These are phyloP conservation scores for Oryctolagus cuniculus DNA, from an alignment of 2,113 vertebrate species.

Conservation along the genomic window DNA sequence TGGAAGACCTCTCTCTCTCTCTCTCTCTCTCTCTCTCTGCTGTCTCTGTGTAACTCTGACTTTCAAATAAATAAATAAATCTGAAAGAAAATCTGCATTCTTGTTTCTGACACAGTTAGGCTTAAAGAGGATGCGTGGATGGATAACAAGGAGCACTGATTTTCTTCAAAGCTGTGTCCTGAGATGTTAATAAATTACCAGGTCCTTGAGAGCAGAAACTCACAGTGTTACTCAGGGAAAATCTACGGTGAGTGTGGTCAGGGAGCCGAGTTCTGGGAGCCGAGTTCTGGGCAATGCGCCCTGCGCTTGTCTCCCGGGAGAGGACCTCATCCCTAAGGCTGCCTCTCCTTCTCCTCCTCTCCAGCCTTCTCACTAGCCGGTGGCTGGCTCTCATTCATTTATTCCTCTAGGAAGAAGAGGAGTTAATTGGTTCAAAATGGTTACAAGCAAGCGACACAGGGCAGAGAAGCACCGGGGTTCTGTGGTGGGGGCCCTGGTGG, in stretches of 20 bases:
- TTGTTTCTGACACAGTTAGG: background rate
- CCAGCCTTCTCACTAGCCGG: fast-evolving
- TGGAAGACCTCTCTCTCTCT: too few species aligned
- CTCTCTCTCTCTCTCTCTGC: too few species aligned
- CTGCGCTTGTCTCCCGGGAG: background rate
- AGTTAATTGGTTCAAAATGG: background rate
- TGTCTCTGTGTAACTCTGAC: too few species aligned
- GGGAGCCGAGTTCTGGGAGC: background rate
- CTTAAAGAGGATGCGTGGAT: background rate
- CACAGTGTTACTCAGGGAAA: background rate
- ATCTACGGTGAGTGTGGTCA: fast-evolving
- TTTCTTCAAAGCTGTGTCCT: background rate
- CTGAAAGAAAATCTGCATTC: background rate
- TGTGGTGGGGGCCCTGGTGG: background rate
- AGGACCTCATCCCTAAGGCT: fast-evolving
- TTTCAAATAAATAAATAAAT: too few species aligned
- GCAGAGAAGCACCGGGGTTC: background rate
- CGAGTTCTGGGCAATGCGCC: too few species aligned
- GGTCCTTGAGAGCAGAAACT: background rate
- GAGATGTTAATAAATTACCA: background rate
- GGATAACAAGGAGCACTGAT: background rate
- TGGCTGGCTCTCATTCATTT: background rate
- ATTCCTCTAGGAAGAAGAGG: background rate
- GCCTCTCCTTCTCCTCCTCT: background rate
- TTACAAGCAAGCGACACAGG: background rate